A percentile compares a stretch with the other conserved stretches of the same genome.
Evolutionary conservation across 1,140 invertebrate genomes (phyloP).

Genomic region (Drosophila eugracilis): DNA sequence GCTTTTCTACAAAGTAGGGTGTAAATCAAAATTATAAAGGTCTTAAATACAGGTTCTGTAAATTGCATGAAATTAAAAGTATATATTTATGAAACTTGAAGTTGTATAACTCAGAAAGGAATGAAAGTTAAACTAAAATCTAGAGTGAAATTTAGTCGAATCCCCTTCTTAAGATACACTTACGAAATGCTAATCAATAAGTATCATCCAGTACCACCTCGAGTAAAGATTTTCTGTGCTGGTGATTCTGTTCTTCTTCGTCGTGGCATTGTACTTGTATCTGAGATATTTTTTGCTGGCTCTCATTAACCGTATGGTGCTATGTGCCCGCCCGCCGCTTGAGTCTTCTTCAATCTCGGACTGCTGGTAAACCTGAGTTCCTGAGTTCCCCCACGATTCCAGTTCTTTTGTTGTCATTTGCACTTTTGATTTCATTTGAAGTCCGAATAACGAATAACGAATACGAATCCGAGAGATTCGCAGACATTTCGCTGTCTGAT

Average conservation of each 20-base stretch:
- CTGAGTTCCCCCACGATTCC: constrained; percentile 53
- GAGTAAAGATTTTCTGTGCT: neutral
- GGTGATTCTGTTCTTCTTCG: constrained; percentile 26
- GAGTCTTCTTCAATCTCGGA: neutral
- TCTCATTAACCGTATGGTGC: constrained; percentile 43
- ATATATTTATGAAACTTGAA: neutral
- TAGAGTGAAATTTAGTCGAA: constrained; percentile 7
- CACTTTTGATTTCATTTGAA: constrained; percentile 82
- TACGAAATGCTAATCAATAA: constrained; percentile 38
- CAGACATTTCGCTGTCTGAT: constrained; percentile 57
- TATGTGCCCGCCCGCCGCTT: no score
- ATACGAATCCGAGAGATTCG: constrained; percentile 17
- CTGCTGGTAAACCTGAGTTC: constrained; percentile 26
- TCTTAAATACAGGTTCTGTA: no score
- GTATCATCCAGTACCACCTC: constrained; percentile 30
- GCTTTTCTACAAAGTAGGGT: neutral
- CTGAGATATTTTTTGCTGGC: constrained; percentile 8
- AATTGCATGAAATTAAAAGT: neutral
- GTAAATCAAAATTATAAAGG: neutral
- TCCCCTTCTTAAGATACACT: neutral
- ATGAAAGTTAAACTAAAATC: neutral
- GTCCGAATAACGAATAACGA: constrained; percentile 35
- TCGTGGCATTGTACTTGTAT: constrained; percentile 32
- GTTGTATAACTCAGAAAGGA: neutral
- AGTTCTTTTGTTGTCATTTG: constrained; percentile 78